These are phyloP conservation scores for Catocala nupta DNA, from an alignment of 2,888 invertebrate species.

Conservation along the genomic window DNA sequence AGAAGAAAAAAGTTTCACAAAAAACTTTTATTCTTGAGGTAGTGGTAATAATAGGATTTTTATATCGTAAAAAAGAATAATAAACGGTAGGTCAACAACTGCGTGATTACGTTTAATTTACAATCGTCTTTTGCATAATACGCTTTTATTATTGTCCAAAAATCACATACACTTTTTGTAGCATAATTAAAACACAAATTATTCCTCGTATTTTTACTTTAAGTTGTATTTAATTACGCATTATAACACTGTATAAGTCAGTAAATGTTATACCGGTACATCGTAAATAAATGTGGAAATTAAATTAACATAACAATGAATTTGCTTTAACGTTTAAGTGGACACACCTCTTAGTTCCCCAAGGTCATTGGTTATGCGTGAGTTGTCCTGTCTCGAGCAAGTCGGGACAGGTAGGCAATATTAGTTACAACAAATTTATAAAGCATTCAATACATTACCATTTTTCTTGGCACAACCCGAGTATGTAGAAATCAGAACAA, in stretches of 20 bases:
- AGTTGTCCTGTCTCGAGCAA: conserved; percentile 56
- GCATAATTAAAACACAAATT: conserved; percentile 7
- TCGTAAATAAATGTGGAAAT: conserved; percentile 39
- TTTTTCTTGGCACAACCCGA: neutral
- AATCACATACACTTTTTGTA: conserved; percentile 12
- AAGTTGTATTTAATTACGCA: conserved; percentile 30
- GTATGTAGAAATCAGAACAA: neutral
- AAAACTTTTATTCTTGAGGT: too few species aligned
- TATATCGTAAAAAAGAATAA: neutral
- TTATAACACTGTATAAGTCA: conserved; percentile 22
- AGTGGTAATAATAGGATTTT: too few species aligned
- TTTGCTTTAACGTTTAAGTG: conserved; percentile 37
- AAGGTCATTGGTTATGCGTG: conserved; percentile 56
- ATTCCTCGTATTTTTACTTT: conserved; percentile 19
- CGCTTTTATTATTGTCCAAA: neutral
- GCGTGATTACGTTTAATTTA: conserved; percentile 6
- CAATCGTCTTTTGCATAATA: conserved; percentile 4
- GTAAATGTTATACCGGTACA: conserved; percentile 24
- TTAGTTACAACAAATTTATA: conserved; percentile 17
- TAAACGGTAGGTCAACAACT: conserved; percentile 6
- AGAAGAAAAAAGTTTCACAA: too few species aligned
- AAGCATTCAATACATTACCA: conserved; percentile 12
- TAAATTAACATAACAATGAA: conserved; percentile 46
- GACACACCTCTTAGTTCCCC: conserved; percentile 40
- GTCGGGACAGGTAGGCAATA: conserved; percentile 62